Evolutionary conservation across 2,797 vertebrate genomes (phyloP).

Genomic region (Pangasius krempfi): DNA sequence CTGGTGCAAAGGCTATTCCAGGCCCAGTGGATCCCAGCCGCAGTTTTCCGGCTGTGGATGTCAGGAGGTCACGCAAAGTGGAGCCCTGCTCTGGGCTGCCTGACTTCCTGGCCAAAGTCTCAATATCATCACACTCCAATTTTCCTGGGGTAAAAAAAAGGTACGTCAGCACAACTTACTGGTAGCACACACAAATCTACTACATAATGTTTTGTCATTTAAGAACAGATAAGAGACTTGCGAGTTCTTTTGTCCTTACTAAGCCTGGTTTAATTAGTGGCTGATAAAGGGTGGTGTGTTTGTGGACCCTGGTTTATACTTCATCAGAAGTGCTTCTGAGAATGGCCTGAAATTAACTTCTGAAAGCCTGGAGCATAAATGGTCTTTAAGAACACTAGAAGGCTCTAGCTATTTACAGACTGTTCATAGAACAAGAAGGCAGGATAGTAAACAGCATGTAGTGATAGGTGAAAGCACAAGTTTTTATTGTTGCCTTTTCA

Average conservation of each 20-base stretch:
- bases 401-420: background rate
- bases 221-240: background rate
- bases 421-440: background rate
- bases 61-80: conserved; percentile 91
- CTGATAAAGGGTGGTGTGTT: background rate
- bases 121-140: conserved; percentile 78
- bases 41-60: conserved; percentile 95
- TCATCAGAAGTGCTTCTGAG: background rate
- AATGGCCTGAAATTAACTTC: background rate
- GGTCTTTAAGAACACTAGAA: background rate
- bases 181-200: background rate
- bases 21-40: conserved; percentile 92
- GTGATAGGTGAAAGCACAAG: background rate
- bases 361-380: background rate
- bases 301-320: background rate
- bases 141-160: conserved; percentile 76
- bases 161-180: background rate
- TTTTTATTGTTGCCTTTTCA: background rate
- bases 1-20: conserved; percentile 94
- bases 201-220: background rate
- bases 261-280: background rate
- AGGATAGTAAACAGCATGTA: background rate
- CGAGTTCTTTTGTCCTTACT: background rate
- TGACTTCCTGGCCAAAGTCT: conserved; percentile 81
- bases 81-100: conserved; percentile 90